These are phyloP conservation scores for Platalea minor DNA, from an alignment of 2,797 vertebrate species.

Conservation along the genomic window DNA sequence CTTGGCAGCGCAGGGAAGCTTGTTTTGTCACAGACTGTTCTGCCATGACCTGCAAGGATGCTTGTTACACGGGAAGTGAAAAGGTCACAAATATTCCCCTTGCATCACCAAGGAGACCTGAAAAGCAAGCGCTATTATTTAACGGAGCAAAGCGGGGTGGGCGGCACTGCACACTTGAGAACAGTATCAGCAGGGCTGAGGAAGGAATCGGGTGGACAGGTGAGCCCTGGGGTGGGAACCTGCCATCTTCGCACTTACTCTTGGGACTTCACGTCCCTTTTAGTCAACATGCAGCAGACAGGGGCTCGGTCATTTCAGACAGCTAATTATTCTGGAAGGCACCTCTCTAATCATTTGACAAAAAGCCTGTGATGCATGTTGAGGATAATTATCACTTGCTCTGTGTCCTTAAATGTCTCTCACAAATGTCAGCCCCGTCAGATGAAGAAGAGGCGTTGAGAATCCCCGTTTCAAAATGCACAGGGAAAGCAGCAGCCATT, in stretches of 20 bases:
- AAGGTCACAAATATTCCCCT: not conserved
- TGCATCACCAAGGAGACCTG: not conserved
- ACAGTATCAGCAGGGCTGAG: not conserved
- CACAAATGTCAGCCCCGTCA: not conserved
- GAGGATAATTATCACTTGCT: conserved; percentile 37
- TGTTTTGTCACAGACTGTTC: not conserved
- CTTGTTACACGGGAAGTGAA: accelerated
- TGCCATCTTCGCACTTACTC: not conserved
- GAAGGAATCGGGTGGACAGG: not conserved
- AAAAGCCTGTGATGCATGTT: conserved; percentile 2
- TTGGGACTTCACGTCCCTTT: not conserved
- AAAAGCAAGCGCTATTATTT: not conserved
- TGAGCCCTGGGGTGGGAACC: not conserved
- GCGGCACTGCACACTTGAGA: not conserved
- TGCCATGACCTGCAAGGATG: not conserved
- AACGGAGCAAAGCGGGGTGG: not conserved
- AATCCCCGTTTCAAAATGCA: not conserved
- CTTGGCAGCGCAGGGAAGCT: not conserved
- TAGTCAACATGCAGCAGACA: not conserved
- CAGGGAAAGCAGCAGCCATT: not conserved
- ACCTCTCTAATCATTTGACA: conserved; percentile 6
- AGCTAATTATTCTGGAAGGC: conserved; percentile 15
- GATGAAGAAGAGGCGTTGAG: not conserved
- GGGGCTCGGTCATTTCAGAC: not conserved
- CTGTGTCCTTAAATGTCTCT: conserved; percentile 44